Conservation (phyloP, 2,888 invertebrate genomes). For the Sphecodes monilicornis region DNA sequence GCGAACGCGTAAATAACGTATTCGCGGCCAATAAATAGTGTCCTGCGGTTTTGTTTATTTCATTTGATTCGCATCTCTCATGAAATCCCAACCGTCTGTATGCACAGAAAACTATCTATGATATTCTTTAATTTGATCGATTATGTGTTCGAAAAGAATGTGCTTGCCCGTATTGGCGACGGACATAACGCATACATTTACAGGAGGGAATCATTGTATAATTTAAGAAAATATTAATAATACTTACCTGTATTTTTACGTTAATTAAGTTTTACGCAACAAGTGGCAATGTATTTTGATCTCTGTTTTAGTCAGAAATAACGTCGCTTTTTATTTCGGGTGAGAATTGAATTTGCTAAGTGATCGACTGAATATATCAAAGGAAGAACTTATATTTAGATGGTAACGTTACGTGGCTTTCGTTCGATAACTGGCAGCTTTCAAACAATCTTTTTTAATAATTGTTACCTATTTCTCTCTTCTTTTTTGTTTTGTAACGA, state of each 20-base stretch:
- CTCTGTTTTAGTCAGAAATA: slow-evolving; percentile 91
- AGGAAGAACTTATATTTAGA: slow-evolving; percentile 78
- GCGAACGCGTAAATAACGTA: slow-evolving; percentile 47
- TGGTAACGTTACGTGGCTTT: slow-evolving; percentile 69
- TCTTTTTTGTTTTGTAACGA: slow-evolving; percentile 58
- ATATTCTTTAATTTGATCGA: slow-evolving; percentile 75
- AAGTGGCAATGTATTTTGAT: slow-evolving; percentile 90
- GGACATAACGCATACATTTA: slow-evolving; percentile 73
- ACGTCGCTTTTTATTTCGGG: slow-evolving; percentile 83
- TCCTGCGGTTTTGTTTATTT: slow-evolving; percentile 54
- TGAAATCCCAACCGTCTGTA: slow-evolving; percentile 50
- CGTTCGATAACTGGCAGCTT: slow-evolving; percentile 82
- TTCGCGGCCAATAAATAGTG: slow-evolving; percentile 50
- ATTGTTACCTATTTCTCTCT: slow-evolving; percentile 73
- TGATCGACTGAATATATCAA: slow-evolving; percentile 73
- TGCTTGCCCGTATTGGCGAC: slow-evolving; percentile 80
- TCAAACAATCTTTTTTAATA: slow-evolving; percentile 76
- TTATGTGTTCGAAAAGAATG: slow-evolving; percentile 75
- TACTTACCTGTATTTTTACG: slow-evolving; percentile 83
- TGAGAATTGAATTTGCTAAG: slow-evolving; percentile 79
- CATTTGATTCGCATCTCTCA: slow-evolving; percentile 63
- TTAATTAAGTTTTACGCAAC: slow-evolving; percentile 84
- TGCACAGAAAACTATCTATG: slow-evolving; percentile 64
- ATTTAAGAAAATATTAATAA: slow-evolving; percentile 75
- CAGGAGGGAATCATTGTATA: slow-evolving; percentile 73